Conservation (phyloP, 1,140 invertebrate species). For the Pogonomyrmex barbatus region DNA sequence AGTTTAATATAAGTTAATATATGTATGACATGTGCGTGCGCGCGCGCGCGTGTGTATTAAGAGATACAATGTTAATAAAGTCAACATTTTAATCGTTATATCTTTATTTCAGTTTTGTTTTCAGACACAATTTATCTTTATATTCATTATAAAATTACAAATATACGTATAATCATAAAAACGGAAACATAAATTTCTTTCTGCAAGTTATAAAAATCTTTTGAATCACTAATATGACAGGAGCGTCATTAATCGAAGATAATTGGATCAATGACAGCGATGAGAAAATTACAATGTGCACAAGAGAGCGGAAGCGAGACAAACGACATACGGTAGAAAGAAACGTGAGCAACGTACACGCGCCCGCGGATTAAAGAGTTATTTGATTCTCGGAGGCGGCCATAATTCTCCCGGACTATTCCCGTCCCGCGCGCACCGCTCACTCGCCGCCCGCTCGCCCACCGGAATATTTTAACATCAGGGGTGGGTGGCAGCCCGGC, state of each 20-base stretch:
- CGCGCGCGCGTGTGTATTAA: neutral
- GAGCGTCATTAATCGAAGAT: constrained; percentile 24
- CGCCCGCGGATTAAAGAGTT: constrained; percentile 86
- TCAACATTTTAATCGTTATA: neutral
- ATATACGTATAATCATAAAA: neutral
- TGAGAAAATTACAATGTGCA: constrained; percentile 52
- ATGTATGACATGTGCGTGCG: no score
- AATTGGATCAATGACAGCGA: constrained; percentile 50
- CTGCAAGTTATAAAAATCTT: neutral
- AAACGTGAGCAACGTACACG: constrained; percentile 74
- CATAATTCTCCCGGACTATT: constrained; percentile 86
- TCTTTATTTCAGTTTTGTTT: neutral
- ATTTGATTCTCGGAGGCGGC: constrained; percentile 86
- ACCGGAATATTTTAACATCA: constrained; percentile 85
- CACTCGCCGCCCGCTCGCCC: constrained; percentile 80
- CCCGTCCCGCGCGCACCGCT: constrained; percentile 80
- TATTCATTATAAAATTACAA: no score
- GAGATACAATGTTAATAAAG: neutral
- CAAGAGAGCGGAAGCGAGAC: constrained; percentile 6
- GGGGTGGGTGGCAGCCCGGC: constrained; percentile 83
- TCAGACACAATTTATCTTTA: neutral
- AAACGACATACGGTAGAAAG: constrained; percentile 65
- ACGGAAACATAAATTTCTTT: neutral
- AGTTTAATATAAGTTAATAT: neutral
- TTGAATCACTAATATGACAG: neutral